Evolutionary conservation across 1,140 invertebrate species (phyloP).

Genomic region (Heterodera carotae): DNA sequence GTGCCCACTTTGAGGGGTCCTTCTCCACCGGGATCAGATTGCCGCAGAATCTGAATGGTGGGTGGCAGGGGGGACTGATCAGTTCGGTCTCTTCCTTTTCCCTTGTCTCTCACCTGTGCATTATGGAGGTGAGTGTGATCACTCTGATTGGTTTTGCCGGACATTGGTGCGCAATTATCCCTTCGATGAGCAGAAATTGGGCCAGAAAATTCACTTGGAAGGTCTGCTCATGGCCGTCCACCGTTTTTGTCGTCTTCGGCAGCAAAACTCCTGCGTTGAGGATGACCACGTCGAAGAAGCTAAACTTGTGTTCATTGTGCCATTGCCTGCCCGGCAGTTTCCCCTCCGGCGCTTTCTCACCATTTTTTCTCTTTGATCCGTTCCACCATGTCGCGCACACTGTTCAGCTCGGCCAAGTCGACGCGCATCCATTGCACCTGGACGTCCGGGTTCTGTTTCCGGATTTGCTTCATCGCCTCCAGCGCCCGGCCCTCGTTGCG

Average conservation of each 20-base stretch:
- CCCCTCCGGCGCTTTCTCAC: not conserved
- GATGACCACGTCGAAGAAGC: constrained; percentile 41
- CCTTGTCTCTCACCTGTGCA: constrained; percentile 17
- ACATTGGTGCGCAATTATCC: constrained; percentile 26
- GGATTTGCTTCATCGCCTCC: constrained; percentile 31
- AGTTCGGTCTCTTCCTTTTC: not conserved
- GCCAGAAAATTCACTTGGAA: constrained; percentile 47
- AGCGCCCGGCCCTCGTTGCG: constrained; percentile 34
- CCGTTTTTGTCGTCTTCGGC: constrained; percentile 30
- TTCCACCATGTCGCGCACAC: constrained; percentile 21
- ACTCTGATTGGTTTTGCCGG: constrained; percentile 21
- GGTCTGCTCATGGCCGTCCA: constrained; percentile 34
- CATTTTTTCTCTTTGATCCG: constrained; percentile 15
- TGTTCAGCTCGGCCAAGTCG: constrained; percentile 30
- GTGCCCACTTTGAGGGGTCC: constrained; percentile 29
- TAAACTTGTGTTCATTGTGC: constrained; percentile 4
- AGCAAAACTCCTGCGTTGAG: constrained; percentile 43
- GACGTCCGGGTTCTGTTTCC: constrained; percentile 14
- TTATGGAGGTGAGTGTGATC: constrained; percentile 41
- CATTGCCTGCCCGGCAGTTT: not conserved
- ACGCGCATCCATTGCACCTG: constrained; percentile 26
- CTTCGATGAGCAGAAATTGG: constrained; percentile 40
- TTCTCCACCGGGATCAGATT: constrained; percentile 33
- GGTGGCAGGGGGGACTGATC: not conserved
- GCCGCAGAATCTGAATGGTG: constrained; percentile 34